A percentile compares a stretch with the other conserved stretches of the same genome.
phyloP scores from a whole-genome alignment of 2,797 vertebrate species.

The Aphelocoma californica region DNA sequence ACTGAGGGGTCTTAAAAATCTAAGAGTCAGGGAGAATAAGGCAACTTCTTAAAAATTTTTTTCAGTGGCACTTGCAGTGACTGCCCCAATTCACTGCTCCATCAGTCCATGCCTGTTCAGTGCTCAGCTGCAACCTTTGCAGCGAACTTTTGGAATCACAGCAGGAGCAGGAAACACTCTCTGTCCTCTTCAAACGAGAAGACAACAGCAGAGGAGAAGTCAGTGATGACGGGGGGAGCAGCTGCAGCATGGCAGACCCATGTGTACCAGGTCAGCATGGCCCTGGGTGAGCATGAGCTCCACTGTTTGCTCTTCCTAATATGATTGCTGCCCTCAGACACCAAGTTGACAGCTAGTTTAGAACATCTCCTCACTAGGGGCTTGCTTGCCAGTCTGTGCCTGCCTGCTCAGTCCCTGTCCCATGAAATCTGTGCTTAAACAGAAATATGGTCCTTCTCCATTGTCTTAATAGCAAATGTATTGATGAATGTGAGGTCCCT shows the following conservation, averaged over 20 bases:
- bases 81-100: not conserved
- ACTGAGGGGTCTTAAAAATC: not conserved
- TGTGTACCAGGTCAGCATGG: not conserved
- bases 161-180: not conserved
- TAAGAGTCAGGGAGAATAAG: not conserved
- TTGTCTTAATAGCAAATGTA: not conserved
- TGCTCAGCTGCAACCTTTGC: not conserved
- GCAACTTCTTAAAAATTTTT: rapidly evolving
- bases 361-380: not conserved
- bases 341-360: not conserved
- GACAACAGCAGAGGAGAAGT: not conserved
- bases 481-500: not conserved
- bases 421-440: not conserved
- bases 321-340: not conserved
- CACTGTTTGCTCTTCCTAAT: not conserved
- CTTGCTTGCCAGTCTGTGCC: not conserved
- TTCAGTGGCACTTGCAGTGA: not conserved
- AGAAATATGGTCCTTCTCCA: not conserved
- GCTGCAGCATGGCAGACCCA: not conserved
- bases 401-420: not conserved
- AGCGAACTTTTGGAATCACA: not conserved
- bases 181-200: not conserved
- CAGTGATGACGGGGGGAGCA: not conserved
- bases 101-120: rapidly evolving
- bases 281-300: rapidly evolving